Percentiles rank a stretch among this genome's conserved stretches.
phyloP scores from a whole-genome alignment of 1,140 invertebrate species.

The Latrodectus geometricus region DNA sequence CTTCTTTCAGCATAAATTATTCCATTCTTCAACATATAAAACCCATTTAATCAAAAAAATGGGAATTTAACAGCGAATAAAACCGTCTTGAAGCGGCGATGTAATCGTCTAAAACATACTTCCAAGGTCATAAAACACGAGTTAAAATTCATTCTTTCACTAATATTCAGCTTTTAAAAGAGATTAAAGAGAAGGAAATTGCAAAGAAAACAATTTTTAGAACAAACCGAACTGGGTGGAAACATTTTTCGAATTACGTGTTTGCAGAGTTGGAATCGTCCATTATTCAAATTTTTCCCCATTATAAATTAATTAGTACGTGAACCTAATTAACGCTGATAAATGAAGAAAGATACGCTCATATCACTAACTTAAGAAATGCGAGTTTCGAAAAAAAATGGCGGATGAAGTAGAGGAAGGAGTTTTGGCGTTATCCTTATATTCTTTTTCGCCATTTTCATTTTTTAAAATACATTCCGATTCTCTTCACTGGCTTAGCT shows the following conservation, averaged over 20 bases:
- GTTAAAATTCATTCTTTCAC: too few species aligned
- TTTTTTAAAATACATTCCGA: conserved; percentile 26
- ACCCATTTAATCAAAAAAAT: too few species aligned
- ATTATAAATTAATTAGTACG: conserved; percentile 58
- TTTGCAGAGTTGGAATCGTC: neutral
- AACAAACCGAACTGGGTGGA: neutral
- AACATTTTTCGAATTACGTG: conserved; percentile 4
- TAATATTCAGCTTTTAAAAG: neutral
- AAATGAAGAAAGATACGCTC: conserved; percentile 58
- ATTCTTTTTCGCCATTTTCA: neutral
- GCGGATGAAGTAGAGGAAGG: conserved; percentile 29
- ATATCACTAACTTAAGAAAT: conserved; percentile 43
- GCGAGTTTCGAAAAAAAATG: conserved; percentile 23
- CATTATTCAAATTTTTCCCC: conserved; percentile 57
- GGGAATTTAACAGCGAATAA: too few species aligned
- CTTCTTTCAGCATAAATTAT: too few species aligned
- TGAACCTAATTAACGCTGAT: conserved; percentile 56
- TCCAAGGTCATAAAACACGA: too few species aligned
- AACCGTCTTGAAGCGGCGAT: too few species aligned
- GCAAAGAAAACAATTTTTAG: conserved; percentile 24
- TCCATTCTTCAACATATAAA: too few species aligned
- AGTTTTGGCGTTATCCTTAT: conserved; percentile 5
- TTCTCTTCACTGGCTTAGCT: conserved; percentile 16
- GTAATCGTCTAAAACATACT: too few species aligned
- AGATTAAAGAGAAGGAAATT: conserved; percentile 28